Conservation (phyloP, 1,140 invertebrate species). For the Drosophila quadrilineata region DNA sequence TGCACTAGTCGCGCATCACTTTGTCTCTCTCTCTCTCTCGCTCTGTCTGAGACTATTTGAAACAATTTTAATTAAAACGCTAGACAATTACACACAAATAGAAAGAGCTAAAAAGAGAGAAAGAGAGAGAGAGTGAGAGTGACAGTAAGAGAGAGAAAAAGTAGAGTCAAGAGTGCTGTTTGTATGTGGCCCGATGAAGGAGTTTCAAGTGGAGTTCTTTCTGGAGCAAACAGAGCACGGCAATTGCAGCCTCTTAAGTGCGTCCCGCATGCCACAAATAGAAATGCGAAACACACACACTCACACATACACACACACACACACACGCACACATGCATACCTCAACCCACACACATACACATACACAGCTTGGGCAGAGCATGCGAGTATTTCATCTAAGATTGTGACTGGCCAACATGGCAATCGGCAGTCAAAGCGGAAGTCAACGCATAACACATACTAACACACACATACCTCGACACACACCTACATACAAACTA, state of each 20-base stretch:
- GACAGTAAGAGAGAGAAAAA: background rate
- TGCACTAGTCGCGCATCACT: constrained; percentile 40
- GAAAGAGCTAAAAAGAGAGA: constrained; percentile 15
- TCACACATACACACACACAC: background rate
- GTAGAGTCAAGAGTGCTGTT: constrained; percentile 10
- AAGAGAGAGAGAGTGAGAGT: constrained; percentile 16
- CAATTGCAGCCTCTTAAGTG: constrained; percentile 42
- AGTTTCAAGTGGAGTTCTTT: constrained; percentile 8
- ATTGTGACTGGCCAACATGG: constrained; percentile 39
- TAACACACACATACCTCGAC: background rate
- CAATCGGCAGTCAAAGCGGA: constrained; percentile 36
- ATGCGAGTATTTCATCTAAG: constrained; percentile 25
- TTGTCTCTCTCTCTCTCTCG: background rate
- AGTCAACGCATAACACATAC: constrained; percentile 33
- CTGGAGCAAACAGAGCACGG: constrained; percentile 25
- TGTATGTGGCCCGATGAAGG: background rate
- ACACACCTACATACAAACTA: background rate
- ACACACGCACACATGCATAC: constrained; percentile 1
- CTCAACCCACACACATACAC: background rate
- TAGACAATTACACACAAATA: constrained; percentile 68
- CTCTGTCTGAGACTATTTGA: constrained; percentile 51
- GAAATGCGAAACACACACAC: constrained; percentile 24
- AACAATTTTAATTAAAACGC: constrained; percentile 78
- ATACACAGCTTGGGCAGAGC: constrained; percentile 1
- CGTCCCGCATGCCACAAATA: constrained; percentile 46